Percentiles rank a stretch among this genome's conserved stretches.
Conservation (phyloP, 2,888 invertebrate species). For the Mechanitis messenoides region DNA sequence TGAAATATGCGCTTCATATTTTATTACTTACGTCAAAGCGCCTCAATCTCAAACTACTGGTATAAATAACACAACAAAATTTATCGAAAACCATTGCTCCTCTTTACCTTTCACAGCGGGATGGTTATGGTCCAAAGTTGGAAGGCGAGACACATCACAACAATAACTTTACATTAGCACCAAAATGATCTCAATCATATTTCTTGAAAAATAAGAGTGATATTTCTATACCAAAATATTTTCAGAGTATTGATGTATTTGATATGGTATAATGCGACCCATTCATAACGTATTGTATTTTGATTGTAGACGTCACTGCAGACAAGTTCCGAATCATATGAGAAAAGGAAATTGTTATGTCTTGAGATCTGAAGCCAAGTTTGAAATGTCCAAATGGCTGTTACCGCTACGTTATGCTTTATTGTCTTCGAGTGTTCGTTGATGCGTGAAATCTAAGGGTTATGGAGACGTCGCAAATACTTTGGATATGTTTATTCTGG, state of each 20-base stretch:
- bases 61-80: slow-evolving; percentile 49
- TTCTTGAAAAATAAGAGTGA: slow-evolving; percentile 20
- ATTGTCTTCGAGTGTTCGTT: slow-evolving; percentile 51
- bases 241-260: slow-evolving; percentile 26
- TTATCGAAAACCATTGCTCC: slow-evolving; percentile 53
- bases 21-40: slow-evolving; percentile 36
- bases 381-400: slow-evolving; percentile 55
- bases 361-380: slow-evolving; percentile 55
- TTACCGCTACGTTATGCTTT: slow-evolving; percentile 57
- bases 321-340: slow-evolving; percentile 57
- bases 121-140: slow-evolving; percentile 56
- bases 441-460: slow-evolving; percentile 44
- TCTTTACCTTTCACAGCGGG: slow-evolving; percentile 62
- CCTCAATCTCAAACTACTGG: slow-evolving; percentile 38
- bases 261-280: slow-evolving; percentile 52
- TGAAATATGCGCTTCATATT: slow-evolving; percentile 12
- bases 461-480: slow-evolving; percentile 32
- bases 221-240: slow-evolving; percentile 16
- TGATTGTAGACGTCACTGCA: slow-evolving; percentile 66
- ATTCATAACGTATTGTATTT: slow-evolving; percentile 75
- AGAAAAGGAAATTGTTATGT: slow-evolving; percentile 51
- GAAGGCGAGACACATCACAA: slow-evolving; percentile 43
- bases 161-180: slow-evolving; percentile 21
- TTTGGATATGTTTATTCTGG: slow-evolving; percentile 30
- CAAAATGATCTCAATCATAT: slow-evolving; percentile 13